Evolutionary conservation across 2,113 vertebrate species (phyloP).

Genomic region (Crotalus horridus): DNA sequence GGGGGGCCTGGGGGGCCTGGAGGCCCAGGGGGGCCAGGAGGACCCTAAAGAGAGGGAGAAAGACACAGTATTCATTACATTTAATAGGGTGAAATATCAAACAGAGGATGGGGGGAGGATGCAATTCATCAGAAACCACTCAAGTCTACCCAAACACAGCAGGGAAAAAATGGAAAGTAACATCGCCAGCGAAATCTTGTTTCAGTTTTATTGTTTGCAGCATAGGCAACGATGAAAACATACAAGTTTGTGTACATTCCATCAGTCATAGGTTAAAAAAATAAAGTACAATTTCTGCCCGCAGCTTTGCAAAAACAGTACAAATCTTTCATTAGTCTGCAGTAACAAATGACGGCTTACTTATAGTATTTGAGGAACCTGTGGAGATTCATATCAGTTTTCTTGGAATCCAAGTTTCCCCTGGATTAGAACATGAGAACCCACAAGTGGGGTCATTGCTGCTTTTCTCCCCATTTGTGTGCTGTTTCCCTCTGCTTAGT

Average conservation of each 20-base stretch:
- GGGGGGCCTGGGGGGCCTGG: constrained; percentile 74
- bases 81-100: neutral
- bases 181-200: neutral
- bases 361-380: neutral
- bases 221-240: neutral
- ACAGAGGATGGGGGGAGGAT: neutral
- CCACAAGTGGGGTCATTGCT: neutral
- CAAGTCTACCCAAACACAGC: neutral
- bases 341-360: neutral
- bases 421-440: neutral
- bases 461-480: neutral
- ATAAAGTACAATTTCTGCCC: neutral
- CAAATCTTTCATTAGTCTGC: neutral
- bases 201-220: neutral
- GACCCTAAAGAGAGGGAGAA: constrained; percentile 25
- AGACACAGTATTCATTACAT: neutral
- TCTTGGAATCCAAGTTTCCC: neutral
- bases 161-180: neutral
- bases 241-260: neutral
- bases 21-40: constrained; percentile 73
- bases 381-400: neutral
- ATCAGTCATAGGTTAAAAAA: neutral
- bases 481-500: neutral
- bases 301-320: neutral
- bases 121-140: neutral